Evolutionary conservation across 2,113 vertebrate genomes (phyloP), one percentile per base, ranked within the genome.

Genomic region (Chamaea fasciata): DNA sequence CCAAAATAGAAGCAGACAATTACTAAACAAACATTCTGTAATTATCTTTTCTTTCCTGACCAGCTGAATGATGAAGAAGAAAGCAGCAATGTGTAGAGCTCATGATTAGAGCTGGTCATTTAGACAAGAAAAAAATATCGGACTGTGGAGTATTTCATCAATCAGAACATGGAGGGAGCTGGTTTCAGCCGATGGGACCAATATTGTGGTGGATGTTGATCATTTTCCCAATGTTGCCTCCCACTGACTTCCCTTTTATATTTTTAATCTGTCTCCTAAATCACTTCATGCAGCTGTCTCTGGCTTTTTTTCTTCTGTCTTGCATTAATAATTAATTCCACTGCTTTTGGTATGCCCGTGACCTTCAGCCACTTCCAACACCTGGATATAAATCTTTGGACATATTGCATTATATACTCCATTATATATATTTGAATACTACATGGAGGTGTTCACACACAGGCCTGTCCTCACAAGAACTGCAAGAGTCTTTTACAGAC

Each of bases 1-100:
- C 91, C 90, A 95, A 93, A 95, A 95, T 90, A 96, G 90, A 93
- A 95, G 77, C 65, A 87, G 92, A 94, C 95, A 94, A 94, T 96
- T 89, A 77, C 90, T 93, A 95, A 94, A 88, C 90, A 96, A 94
- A 95, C 63, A 93, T 95, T 93, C 86, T 63, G 81, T 86, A 95
- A 96, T 95, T 97, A 94, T 92, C 92, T 91, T 85, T 91, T 86
- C 68, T 95, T 92, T 95, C 94, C 81, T 94, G 87, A 74, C 90
- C 83, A 78, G 94, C 96, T 93, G 87, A 97, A 93, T 0, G 57
- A 94, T 90, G 95, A 95, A 94, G 95, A 95, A 94, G 91, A 92
- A 89, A 95, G 83, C 44, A 8, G 65, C 80, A 90, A 64, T 67
- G 87, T 88, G 69, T 83, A 69, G 81, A 92, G 77, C 84, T 90